Evolutionary conservation across 2,113 vertebrate species (phyloP).

Genomic region (human): DNA sequence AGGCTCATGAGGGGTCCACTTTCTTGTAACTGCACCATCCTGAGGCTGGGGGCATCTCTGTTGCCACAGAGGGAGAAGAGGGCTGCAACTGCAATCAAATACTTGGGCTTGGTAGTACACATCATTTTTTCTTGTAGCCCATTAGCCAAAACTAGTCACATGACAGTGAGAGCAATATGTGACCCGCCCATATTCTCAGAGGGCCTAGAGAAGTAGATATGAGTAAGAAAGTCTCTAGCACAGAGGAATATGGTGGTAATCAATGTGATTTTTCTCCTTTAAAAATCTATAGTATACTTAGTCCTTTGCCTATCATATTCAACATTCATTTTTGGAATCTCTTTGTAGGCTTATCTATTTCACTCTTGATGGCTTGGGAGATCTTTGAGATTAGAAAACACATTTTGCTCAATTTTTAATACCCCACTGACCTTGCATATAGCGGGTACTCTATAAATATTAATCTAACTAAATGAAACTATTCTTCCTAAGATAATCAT

Average conservation of each 20-base stretch:
- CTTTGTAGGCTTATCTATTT: not conserved
- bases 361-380: not conserved
- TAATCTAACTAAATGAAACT: not conserved
- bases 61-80: not conserved
- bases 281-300: not conserved
- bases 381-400: not conserved
- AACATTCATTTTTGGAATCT: not conserved
- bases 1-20: not conserved
- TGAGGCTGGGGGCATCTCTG: not conserved
- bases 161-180: not conserved
- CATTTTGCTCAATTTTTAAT: not conserved
- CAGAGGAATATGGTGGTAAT: not conserved
- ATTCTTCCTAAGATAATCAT: not conserved
- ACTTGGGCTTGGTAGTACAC: not conserved
- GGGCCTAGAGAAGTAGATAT: not conserved
- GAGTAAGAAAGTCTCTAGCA: not conserved
- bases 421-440: not conserved
- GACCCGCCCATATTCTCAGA: not conserved
- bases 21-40: not conserved
- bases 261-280: not conserved
- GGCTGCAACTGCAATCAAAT: not conserved
- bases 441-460: not conserved
- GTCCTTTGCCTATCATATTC: not conserved
- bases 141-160: not conserved
- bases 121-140: not conserved